Base-by-base conservation (phyloP, 1,140 invertebrate species). In the Aporrectodea caliginosa region DNA sequence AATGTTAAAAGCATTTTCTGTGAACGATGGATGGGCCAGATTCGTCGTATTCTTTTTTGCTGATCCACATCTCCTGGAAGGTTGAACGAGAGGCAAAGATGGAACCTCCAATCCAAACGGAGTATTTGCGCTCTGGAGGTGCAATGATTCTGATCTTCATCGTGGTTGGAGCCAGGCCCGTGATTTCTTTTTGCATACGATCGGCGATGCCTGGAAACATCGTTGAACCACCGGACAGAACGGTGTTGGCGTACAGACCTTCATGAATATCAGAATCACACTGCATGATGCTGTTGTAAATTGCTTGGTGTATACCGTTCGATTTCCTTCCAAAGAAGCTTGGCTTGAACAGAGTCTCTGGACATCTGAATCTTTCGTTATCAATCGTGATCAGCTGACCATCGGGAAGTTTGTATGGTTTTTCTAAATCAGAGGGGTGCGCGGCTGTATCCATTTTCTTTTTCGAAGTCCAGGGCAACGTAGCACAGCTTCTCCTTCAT, bases 381-480 rank as follows among this genome's bases (percentile, higher is more conserved):
- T 96, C 89, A 96, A 95, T 85, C 94, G 95, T 85, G 86, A 89
- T 88, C 80, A 87, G 84, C 89, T 96, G 95, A 84, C 95, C 95
- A 88, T 97, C 95, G 84, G 95, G 95, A 86, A 97, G 91, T 89
- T 97, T 95, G 87, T 97, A 98, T 82, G 92, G 94, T 91, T 97
- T 97, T 73, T 85, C 83, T 22, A 97, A 90, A 79, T 94, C 95
- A 81, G 93, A 94, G 80, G 94, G 95, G 71, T 93, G 92, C 79
- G 95, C 95, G 77, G 95, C 95, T 82, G 94, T 96, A 85, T 94
- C 94, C 95, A 97, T 96, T 90, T 97, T 95, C 90, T n/a, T 96
- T 94, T 88, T 96, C 94, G 77, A 86, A 86, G 78, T 86, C 84
- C 22, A 85, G 43, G 71, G 85, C 84, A n/a, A 85, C 85, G 77